These are phyloP conservation scores for Taenioides sp. DNA, from an alignment of 2,797 vertebrate genomes.

Conservation along the genomic window DNA sequence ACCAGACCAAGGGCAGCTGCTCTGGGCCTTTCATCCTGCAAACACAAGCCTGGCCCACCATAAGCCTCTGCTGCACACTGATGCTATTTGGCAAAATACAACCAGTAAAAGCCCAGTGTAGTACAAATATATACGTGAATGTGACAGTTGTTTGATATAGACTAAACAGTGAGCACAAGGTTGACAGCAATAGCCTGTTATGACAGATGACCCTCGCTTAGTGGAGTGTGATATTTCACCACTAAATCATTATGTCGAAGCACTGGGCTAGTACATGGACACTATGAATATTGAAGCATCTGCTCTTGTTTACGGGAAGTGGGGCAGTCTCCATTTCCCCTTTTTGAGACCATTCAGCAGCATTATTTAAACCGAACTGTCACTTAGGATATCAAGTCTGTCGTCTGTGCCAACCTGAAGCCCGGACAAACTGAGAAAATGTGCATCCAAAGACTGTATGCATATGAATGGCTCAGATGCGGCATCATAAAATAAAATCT, in stretches of 20 bases:
- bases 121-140: conserved; percentile 5
- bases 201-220: conserved; percentile 6
- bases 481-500: no score
- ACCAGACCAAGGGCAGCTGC: conserved; percentile 22
- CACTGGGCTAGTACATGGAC: neutral
- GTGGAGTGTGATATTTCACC: conserved; percentile 5
- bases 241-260: conserved; percentile 8
- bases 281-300: conserved; percentile 16
- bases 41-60: conserved; percentile 18
- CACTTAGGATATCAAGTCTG: neutral
- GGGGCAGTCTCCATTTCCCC: conserved; percentile 12
- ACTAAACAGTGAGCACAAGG: conserved; percentile 34
- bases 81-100: conserved; percentile 14
- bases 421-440: neutral
- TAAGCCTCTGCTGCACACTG: conserved; percentile 4
- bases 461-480: no score
- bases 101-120: neutral
- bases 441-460: neutral
- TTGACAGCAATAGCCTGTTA: conserved; percentile 14
- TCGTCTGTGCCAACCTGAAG: neutral
- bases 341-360: neutral
- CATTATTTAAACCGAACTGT: neutral
- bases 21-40: conserved; percentile 34
- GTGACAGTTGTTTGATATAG: conserved; percentile 14
- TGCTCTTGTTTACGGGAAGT: conserved; percentile 27